Conservation (phyloP, 2,797 vertebrate genomes). For the Clarias platycephalus region DNA sequence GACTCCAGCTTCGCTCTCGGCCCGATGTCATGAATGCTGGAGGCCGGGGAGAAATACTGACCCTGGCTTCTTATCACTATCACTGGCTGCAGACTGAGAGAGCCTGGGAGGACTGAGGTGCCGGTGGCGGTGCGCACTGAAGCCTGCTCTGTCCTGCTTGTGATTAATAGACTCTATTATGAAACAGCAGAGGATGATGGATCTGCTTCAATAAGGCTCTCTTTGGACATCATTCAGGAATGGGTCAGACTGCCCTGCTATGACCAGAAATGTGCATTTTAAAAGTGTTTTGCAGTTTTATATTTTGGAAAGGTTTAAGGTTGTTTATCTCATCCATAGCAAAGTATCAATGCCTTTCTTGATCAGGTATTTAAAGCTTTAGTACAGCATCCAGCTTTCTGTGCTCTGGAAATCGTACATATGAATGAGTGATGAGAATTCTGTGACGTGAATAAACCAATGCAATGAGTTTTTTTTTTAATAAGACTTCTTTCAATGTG, state of each 20-base stretch:
- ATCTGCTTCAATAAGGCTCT: conserved; percentile 39
- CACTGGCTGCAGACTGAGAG: not conserved
- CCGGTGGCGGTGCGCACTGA: conserved; percentile 24
- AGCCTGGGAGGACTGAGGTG: conserved; percentile 29
- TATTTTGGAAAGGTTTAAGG: not conserved
- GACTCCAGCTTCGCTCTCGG: not conserved
- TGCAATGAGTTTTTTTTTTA: not conserved
- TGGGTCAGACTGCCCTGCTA: conserved; percentile 18
- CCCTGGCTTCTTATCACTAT: conserved; percentile 26
- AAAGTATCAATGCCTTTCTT: not conserved
- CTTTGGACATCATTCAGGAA: conserved; percentile 39
- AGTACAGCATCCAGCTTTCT: not conserved
- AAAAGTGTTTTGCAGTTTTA: conserved; percentile 12
- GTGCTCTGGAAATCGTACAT: not conserved
- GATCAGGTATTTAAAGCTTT: conserved; percentile 1
- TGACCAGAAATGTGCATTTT: conserved; percentile 10
- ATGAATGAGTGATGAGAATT: conserved; percentile 3
- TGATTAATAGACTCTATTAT: conserved; percentile 58
- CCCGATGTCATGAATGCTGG: conserved; percentile 21
- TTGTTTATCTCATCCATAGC: not conserved
- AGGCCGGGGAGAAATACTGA: not conserved
- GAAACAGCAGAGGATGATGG: conserved; percentile 47
- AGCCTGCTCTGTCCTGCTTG: conserved; percentile 43
- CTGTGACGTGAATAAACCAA: not conserved
- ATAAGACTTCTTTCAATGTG: not conserved